These are phyloP conservation scores for Oncorhynchus keta DNA, from an alignment of 2,113 vertebrate species.

Conservation along the genomic window DNA sequence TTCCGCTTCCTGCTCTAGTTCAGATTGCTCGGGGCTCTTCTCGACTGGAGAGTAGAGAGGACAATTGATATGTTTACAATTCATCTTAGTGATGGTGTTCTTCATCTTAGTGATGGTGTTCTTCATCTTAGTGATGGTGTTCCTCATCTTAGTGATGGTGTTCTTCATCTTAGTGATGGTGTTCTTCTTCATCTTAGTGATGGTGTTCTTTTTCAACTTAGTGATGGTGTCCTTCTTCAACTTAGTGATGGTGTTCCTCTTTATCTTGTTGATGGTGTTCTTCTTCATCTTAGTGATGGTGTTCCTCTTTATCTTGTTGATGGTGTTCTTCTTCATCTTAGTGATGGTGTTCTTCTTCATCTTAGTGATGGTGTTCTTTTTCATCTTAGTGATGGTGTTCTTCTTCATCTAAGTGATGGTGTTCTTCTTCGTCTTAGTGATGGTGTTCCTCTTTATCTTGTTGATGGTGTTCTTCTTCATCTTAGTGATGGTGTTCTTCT, in stretches of 20 bases:
- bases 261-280: not conserved
- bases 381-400: too few relatives aligned
- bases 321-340: slow-evolving; percentile 45
- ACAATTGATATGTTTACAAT: slow-evolving; percentile 43
- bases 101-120: slow-evolving; percentile 61
- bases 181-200: slow-evolving; percentile 43
- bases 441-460: too few relatives aligned
- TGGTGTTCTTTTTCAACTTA: too few relatives aligned
- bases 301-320: too few relatives aligned
- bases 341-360: slow-evolving; percentile 60
- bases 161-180: slow-evolving; percentile 42
- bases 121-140: slow-evolving; percentile 35
- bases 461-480: slow-evolving; percentile 34
- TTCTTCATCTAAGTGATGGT: slow-evolving; percentile 54
- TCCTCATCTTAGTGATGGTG: too few relatives aligned
- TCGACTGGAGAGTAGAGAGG: slow-evolving; percentile 16
- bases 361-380: slow-evolving; percentile 16
- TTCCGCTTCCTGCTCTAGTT: slow-evolving; percentile 43
- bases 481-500: slow-evolving; percentile 59
- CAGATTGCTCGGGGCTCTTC: slow-evolving; percentile 46
- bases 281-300: slow-evolving; percentile 41
- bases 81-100: slow-evolving; percentile 44
- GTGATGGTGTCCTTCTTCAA: slow-evolving; percentile 34
- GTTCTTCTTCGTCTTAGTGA: slow-evolving; percentile 48
- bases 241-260: slow-evolving; percentile 49